These are phyloP conservation scores for Alligator sinensis DNA, from an alignment of 2,113 vertebrate genomes.

Conservation along the genomic window DNA sequence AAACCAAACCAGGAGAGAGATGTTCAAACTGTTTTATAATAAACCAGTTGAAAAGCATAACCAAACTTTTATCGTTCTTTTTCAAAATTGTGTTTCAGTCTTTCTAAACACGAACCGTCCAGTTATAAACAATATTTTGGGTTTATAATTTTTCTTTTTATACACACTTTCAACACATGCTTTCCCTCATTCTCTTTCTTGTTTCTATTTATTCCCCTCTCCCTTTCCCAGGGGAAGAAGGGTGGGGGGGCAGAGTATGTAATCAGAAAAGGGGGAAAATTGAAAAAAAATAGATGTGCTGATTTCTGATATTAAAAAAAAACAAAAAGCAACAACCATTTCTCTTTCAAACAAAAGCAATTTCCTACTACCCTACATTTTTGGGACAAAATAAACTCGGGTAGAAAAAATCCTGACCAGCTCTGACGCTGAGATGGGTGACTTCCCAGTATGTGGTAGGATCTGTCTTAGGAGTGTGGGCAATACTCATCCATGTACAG, in stretches of 20 bases:
- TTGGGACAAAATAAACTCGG: not conserved
- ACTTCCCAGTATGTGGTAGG: no score
- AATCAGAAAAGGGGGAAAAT: no score
- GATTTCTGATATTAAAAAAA: not conserved
- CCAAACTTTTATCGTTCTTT: no score
- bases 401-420: not conserved
- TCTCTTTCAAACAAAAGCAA: not conserved
- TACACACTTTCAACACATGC: not conserved
- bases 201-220: not conserved
- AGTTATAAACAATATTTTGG: no score
- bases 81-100: no score
- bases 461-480: not conserved
- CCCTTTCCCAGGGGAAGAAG: not conserved
- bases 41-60: no score
- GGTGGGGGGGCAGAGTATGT: not conserved
- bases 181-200: not conserved
- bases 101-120: no score
- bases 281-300: not conserved
- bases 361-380: accelerated
- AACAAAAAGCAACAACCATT: not conserved
- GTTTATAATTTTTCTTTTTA: no score
- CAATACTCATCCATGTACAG: not conserved
- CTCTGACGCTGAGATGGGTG: not conserved
- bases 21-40: no score
- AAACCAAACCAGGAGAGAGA: not conserved